Evolutionary conservation across 1,140 invertebrate genomes (phyloP).

Genomic region (Eriocheir sinensis): DNA sequence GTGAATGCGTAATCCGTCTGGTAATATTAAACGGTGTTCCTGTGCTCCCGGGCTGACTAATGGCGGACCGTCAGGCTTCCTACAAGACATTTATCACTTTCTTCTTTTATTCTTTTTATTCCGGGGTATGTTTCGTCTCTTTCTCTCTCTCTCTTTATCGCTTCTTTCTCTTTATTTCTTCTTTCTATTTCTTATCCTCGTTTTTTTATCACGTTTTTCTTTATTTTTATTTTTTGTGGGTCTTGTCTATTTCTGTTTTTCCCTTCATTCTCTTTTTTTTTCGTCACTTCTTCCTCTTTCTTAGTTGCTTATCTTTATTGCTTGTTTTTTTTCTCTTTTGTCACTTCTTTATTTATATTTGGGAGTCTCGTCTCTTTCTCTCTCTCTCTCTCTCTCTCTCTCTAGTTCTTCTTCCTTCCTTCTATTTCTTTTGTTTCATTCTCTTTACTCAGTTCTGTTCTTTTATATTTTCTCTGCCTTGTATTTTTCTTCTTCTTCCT

Average conservation of each 20-base stretch:
- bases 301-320: neutral
- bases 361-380: too few relatives aligned
- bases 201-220: neutral
- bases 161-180: neutral
- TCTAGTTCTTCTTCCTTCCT: neutral
- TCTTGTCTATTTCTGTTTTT: neutral
- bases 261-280: neutral
- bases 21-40: constrained; percentile 20
- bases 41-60: neutral
- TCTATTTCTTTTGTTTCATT: neutral
- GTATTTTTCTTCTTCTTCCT: neutral
- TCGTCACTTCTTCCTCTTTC: neutral
- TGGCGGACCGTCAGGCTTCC: constrained; percentile 48
- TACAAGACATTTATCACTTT: constrained; percentile 52
- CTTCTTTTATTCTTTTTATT: neutral
- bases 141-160: neutral
- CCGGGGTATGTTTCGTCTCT: neutral
- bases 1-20: constrained; percentile 34
- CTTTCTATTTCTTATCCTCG: too few relatives aligned
- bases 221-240: too few relatives aligned
- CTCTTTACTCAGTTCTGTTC: neutral
- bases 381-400: neutral
- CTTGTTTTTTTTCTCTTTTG: too few relatives aligned
- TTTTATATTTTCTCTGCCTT: neutral
- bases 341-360: too few relatives aligned